A percentile compares a stretch with the other conserved stretches of the same genome.
phyloP scores from a whole-genome alignment of 53 echinoderm and acorn worm species.

The Echinometra lucunter region DNA sequence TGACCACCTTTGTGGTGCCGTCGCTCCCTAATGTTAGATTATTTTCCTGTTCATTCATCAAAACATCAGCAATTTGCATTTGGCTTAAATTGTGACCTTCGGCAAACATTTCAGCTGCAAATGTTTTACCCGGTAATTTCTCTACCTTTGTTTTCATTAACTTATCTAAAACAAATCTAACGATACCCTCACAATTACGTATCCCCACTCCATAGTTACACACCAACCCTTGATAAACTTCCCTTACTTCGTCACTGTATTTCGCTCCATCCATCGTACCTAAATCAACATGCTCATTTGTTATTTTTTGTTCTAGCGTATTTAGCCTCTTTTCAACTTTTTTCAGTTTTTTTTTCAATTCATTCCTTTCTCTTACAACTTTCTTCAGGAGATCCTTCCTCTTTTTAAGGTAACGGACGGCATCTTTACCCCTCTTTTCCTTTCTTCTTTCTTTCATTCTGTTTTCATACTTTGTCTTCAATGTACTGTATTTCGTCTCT shows the following conservation, averaged over 20 bases:
- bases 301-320: neutral
- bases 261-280: conserved; percentile 8
- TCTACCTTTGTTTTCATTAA: neutral
- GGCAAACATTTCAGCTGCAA: neutral
- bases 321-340: neutral
- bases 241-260: neutral
- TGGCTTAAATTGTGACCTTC: neutral
- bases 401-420: neutral
- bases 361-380: neutral
- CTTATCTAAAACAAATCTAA: neutral
- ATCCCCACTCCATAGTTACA: conserved; percentile 1
- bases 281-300: neutral
- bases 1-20: neutral
- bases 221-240: neutral
- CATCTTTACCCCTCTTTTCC: neutral
- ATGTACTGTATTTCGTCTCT: neutral
- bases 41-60: neutral
- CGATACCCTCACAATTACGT: conserved; percentile 6
- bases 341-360: neutral
- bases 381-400: neutral
- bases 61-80: neutral
- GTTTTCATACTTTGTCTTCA: neutral
- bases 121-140: neutral
- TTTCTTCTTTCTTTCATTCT: neutral
- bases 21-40: neutral